Percentiles rank a stretch among this genome's conserved stretches.
Evolutionary conservation across 2,113 vertebrate species (phyloP).

Genomic region (Psammodynastes pulverulentus): DNA sequence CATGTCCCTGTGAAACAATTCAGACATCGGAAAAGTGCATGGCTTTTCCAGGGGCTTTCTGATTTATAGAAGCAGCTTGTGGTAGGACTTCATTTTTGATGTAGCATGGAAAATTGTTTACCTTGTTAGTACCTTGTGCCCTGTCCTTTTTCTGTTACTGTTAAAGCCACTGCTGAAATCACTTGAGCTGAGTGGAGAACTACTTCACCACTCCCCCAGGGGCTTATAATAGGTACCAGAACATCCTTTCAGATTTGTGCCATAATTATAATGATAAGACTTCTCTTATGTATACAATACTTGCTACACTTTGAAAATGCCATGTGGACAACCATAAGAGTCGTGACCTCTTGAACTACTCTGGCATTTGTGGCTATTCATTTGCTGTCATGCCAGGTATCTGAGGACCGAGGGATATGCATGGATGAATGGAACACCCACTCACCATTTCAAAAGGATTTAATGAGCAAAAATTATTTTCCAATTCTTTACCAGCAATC

Average conservation of each 20-base stretch:
- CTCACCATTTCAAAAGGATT: not conserved
- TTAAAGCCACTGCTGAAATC: not conserved
- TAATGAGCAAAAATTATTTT: slow-evolving; percentile 19
- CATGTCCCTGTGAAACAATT: not conserved
- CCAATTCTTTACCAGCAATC: slow-evolving; percentile 5
- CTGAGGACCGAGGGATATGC: not conserved
- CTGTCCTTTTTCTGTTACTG: not conserved
- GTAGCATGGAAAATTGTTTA: not conserved
- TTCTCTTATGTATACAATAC: not conserved
- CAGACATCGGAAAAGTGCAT: not conserved
- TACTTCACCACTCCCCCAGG: not conserved
- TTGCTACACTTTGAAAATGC: not conserved
- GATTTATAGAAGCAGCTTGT: not conserved
- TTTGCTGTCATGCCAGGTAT: not conserved
- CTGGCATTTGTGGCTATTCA: not conserved
- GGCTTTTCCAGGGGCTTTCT: not conserved
- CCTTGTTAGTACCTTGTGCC: not conserved
- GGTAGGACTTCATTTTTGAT: not conserved
- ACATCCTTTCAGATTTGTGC: not conserved
- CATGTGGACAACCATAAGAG: not conserved
- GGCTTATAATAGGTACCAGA: not conserved
- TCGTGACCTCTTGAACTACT: not conserved
- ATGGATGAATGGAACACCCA: not conserved
- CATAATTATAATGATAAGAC: not conserved
- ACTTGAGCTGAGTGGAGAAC: not conserved